Evolutionary conservation across 1,140 invertebrate genomes (phyloP), one percentile per base, ranked within the genome.

Genomic region (Cydia pomonella): DNA sequence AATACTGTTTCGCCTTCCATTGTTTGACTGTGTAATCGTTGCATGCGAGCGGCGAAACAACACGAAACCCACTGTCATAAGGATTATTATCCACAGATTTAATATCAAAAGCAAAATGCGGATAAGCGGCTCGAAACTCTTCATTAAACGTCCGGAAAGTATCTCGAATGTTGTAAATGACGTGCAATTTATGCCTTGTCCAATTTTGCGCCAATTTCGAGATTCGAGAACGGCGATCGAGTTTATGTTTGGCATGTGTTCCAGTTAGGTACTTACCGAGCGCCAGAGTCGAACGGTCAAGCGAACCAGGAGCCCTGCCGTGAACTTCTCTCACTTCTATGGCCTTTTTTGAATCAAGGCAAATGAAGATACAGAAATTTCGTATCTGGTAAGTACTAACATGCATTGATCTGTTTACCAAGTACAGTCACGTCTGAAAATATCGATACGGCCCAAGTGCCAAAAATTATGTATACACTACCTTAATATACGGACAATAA

Each of bases 181-280:
- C 77, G 82, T 79, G 81, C 83, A 87, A 86, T 87, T 90, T 90
- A 82, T 84, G 80, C 76, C 79, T 80, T 81, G 79, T 80, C 82
- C 84, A 89, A 89, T 90, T 89, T 88, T 83, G 80, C 80, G 81
- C 80, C 85, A 87, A 90, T 90, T 88, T 89, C 76, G 85, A 80
- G 81, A 82, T 76, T 50, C 72, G 53, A 59, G 53, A 59, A 59
- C 21, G 53, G 53, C 53, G 21, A 59, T 59, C 21, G 53, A 12
- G 53, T 59, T 21, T 59, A 59, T 59, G 53, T 59, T 59, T n/a
- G 21, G 18, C 53, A 3, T 50, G 13, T 13, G 76, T 66, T 71
- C 59, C 41, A n/a, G 76, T 78, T 33, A 2, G 3, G 12, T 41
- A 1, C 16, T 50, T n/a, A n/a, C 12, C n/a, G 6, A n/a, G 47